These are phyloP conservation scores for fruit fly (Drosophila melanogaster) DNA, from an alignment of 1,140 invertebrate genomes.

Conservation along the genomic window DNA sequence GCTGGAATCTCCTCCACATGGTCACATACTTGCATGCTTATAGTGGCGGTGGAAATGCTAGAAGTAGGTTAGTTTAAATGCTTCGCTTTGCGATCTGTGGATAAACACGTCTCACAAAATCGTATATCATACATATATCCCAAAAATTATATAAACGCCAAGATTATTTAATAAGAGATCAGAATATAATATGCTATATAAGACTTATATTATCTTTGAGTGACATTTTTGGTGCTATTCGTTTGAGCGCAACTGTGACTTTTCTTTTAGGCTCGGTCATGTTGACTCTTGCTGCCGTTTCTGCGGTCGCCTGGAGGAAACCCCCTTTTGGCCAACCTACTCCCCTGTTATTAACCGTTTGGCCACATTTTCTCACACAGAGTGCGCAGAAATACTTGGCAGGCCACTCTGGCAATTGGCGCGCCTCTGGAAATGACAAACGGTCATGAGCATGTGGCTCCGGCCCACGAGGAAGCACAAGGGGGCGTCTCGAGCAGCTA, in stretches of 20 bases:
- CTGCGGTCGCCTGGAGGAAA: constrained; percentile 10
- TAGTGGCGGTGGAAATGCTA: constrained; percentile 16
- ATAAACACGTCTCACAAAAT: too few relatives aligned
- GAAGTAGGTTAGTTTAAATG: background rate
- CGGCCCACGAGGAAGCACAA: constrained; percentile 11
- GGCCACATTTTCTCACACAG: constrained; percentile 79
- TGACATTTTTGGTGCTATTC: background rate
- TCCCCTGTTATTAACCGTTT: constrained; percentile 65
- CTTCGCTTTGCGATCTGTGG: too few relatives aligned
- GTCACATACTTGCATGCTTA: constrained; percentile 31
- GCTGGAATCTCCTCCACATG: constrained; percentile 42
- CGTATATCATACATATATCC: too few relatives aligned
- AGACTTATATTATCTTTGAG: too few relatives aligned
- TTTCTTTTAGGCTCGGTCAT: constrained; percentile 60
- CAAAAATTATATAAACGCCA: too few relatives aligned
- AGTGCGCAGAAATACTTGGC: constrained; percentile 56
- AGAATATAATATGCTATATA: too few relatives aligned
- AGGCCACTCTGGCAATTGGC: constrained; percentile 66
- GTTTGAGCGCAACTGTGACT: constrained; percentile 10
- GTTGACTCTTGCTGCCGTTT: constrained; percentile 48
- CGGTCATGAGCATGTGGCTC: constrained; percentile 42
- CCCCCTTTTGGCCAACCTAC: constrained; percentile 9
- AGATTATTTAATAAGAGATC: too few relatives aligned
- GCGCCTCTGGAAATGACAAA: constrained; percentile 76
- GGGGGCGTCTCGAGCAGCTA: constrained; percentile 19